Base-by-base conservation (phyloP, 2,888 invertebrate species). In the Syrista parreyssii region DNA sequence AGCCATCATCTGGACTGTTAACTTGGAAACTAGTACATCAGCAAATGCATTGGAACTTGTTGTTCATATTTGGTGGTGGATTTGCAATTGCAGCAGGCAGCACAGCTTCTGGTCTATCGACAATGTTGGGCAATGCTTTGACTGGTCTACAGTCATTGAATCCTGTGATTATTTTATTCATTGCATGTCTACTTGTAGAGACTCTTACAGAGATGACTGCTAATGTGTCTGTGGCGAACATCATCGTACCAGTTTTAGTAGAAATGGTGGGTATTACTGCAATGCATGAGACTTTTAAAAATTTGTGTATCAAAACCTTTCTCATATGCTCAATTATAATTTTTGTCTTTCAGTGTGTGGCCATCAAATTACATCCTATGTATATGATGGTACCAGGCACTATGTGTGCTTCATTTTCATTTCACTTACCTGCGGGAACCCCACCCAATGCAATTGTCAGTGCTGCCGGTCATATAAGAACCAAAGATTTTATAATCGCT, bases 371-470 rank as follows among this genome's bases (percentile, higher is more conserved):
- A 78, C 97, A 98, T 92, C 98, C 98, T 0, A 92, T 98, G 79
- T 97, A 96, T 92, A 93, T 98, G 90, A 97, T 98, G 95, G 93
- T 98, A 85, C 98, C 98, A 0, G 97, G 97, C 0, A 94, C 98
- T 0, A 92, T 98, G 34, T 96, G 97, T 4, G 97, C 97, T 90
- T 98, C 98, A 76, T 97, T 97, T 93, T 97, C 97, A 12, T 97
- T 98, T 93, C 97, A 97, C 93, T 93, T 98, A 91, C 98, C 98
- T 0, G 98, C 98, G 23, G 98, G 98, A 74, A 98, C 98, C 0
- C 98, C 98, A 3, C 98, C 98, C 30, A 98, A 98, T 92, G 98
- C 98, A 4, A 97, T 99, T 79, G 98, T 97, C 0, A 96, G 96
- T 32, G 96, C 96, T 0, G 96, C 96, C 15, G 96, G 96, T 3